Evolutionary conservation across 2,797 vertebrate species (phyloP).

Genomic region (Gallirallus australis): DNA sequence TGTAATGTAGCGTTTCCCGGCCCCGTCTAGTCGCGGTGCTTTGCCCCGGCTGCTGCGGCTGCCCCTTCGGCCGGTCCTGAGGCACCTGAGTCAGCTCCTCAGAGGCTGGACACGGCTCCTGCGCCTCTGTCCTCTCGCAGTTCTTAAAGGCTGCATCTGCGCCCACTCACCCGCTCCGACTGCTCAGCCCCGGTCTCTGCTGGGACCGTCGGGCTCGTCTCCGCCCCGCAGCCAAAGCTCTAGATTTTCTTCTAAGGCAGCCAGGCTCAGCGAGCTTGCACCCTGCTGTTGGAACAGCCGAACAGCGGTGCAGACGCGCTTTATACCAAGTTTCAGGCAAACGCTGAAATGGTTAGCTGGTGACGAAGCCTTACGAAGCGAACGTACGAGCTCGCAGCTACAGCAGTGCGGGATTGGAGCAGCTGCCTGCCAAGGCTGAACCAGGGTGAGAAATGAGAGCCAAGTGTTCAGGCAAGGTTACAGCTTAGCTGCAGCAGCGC

Average conservation of each 20-base stretch:
- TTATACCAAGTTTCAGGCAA: too few relatives aligned
- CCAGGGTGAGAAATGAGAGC: not conserved
- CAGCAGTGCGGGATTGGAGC: fast-evolving
- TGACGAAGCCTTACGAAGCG: fast-evolving
- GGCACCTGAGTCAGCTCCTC: not conserved
- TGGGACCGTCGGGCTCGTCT: fast-evolving
- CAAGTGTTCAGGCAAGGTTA: not conserved
- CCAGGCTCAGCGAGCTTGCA: not conserved
- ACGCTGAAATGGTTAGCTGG: not conserved
- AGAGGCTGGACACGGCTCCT: not conserved
- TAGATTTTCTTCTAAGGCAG: not conserved
- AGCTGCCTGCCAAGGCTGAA: not conserved
- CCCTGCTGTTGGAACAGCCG: fast-evolving
- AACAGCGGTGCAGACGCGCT: not conserved
- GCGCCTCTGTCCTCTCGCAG: fast-evolving
- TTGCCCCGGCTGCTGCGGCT: not conserved
- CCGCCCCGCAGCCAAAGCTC: not conserved
- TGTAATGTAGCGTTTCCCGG: not conserved
- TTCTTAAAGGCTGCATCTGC: fast-evolving
- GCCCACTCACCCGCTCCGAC: fast-evolving
- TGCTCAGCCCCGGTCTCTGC: not conserved
- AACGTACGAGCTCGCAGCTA: not conserved
- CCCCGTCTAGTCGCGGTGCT: not conserved
- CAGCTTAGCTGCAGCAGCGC: not conserved
- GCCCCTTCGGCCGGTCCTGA: fast-evolving